A percentile compares a stretch with the other conserved stretches of the same genome.
Evolutionary conservation across 2,797 vertebrate genomes (phyloP).

Genomic region (Thaleichthys pacificus): DNA sequence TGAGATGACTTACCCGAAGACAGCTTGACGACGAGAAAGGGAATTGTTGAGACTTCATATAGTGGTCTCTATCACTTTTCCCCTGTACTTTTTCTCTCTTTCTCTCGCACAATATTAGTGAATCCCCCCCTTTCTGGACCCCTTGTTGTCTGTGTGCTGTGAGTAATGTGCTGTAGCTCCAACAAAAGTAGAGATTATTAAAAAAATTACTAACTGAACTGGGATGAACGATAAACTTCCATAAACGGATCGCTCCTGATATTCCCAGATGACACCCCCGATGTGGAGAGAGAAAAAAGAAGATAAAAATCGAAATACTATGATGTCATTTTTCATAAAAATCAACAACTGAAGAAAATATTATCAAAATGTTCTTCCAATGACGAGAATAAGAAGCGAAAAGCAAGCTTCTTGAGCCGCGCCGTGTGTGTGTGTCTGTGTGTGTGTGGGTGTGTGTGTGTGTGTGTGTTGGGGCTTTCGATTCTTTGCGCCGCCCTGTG

Average conservation of each 20-base stretch:
- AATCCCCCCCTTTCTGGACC: constrained; percentile 53
- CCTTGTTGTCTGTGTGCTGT: constrained; percentile 74
- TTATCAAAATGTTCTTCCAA: constrained; percentile 71
- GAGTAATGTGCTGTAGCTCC: constrained; percentile 79
- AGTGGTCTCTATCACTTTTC: constrained; percentile 16
- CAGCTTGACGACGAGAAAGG: constrained; percentile 53
- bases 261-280: constrained; percentile 62
- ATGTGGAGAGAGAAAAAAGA: constrained; percentile 69
- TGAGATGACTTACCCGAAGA: constrained; percentile 49
- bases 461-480: constrained; percentile 49
- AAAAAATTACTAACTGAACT: constrained; percentile 55
- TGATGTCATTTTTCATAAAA: constrained; percentile 75
- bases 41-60: constrained; percentile 43
- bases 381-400: constrained; percentile 55
- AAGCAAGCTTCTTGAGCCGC: constrained; percentile 47
- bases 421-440: constrained; percentile 49
- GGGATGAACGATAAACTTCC: constrained; percentile 57
- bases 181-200: constrained; percentile 68
- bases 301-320: constrained; percentile 49
- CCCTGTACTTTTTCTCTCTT: constrained; percentile 44
- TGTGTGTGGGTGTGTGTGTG: constrained; percentile 51
- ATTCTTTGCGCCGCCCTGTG: constrained; percentile 56
- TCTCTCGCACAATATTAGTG: constrained; percentile 71
- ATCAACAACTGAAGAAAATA: constrained; percentile 64
- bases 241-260: constrained; percentile 60